Evolutionary conservation across 2,797 vertebrate genomes (phyloP).

Genomic region (Alca torda): DNA sequence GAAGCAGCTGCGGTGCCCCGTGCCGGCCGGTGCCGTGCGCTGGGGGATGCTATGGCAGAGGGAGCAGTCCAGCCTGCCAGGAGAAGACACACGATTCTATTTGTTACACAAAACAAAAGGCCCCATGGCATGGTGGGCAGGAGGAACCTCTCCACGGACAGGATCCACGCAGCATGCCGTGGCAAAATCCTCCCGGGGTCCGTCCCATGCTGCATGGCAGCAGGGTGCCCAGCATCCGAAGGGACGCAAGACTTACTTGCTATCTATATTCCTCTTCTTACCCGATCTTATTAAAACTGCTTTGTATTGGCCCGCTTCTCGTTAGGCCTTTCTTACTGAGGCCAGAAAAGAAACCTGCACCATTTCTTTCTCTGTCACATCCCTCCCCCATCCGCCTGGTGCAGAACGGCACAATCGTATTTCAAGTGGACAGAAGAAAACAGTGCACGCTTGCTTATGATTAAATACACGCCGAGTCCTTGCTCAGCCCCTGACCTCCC

Average conservation of each 20-base stretch:
- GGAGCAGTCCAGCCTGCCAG: neutral
- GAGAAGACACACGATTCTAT: neutral
- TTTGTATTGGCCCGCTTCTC: neutral
- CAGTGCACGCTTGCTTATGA: neutral
- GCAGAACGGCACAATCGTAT: neutral
- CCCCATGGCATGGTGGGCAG: neutral
- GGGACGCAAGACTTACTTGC: neutral
- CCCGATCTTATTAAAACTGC: neutral
- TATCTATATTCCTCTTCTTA: neutral
- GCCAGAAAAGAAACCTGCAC: neutral
- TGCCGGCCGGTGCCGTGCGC: neutral
- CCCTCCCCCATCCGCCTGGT: neutral
- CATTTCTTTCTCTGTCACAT: neutral
- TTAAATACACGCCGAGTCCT: neutral
- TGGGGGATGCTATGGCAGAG: neutral
- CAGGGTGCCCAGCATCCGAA: neutral
- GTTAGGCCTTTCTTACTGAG: neutral
- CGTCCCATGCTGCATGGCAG: neutral
- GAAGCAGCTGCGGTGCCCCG: neutral
- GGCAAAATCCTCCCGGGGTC: neutral
- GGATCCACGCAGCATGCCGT: neutral
- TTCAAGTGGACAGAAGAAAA: neutral
- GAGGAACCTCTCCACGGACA: neutral
- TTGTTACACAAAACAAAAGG: neutral
- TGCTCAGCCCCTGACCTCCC: neutral